A percentile compares a stretch with the other conserved stretches of the same genome.
These are phyloP conservation scores for Pseudopipra pipra DNA, from an alignment of 2,113 vertebrate species.

Conservation along the genomic window DNA sequence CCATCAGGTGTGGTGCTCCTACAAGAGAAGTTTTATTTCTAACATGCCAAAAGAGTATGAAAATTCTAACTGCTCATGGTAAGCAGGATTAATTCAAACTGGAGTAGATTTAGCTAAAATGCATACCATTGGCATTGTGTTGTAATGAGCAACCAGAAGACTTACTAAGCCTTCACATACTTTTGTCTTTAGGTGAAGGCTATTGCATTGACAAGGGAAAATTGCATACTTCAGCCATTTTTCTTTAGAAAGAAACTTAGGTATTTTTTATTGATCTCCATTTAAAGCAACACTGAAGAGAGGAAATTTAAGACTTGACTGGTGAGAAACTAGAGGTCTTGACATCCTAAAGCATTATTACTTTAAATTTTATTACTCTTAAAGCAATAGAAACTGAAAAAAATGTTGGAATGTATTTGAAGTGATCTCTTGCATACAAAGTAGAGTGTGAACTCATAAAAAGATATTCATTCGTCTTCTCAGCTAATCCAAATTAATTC, in stretches of 20 bases:
- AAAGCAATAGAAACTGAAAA: not conserved
- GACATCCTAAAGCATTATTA: not conserved
- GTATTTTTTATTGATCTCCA: not conserved
- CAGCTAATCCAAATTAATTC: not conserved
- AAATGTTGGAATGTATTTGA: not conserved
- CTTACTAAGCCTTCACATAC: not conserved
- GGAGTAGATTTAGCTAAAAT: not conserved
- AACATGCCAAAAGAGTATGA: not conserved
- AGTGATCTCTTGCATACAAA: not conserved
- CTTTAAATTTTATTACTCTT: not conserved
- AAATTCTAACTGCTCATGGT: not conserved
- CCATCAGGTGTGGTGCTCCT: not conserved
- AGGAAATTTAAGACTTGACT: not conserved
- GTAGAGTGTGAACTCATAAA: not conserved
- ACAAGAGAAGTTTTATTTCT: not conserved
- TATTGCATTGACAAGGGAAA: not conserved
- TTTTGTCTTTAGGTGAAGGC: not conserved
- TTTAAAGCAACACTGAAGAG: slow-evolving; percentile 22
- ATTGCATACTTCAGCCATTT: not conserved
- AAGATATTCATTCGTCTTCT: not conserved
- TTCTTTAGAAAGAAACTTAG: not conserved
- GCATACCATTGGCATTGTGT: not conserved
- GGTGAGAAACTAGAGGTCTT: not conserved
- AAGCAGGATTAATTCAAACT: not conserved
- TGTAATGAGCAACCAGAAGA: not conserved